Evolutionary conservation across 1,140 invertebrate genomes (phyloP), one percentile per base, ranked within the genome.

Genomic region (Lordiphosa stackelbergi): DNA sequence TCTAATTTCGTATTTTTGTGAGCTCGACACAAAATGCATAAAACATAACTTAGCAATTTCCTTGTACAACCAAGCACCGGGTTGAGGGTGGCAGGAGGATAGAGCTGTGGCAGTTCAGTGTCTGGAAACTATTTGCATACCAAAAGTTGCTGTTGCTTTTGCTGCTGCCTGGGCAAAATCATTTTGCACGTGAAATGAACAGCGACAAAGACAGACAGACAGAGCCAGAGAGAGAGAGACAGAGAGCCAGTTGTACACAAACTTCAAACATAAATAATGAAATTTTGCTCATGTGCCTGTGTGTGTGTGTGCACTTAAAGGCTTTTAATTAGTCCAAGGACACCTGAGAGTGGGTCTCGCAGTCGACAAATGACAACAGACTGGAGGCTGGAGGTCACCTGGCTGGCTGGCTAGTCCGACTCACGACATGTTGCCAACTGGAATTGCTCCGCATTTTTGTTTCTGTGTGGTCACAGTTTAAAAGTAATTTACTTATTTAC

Each of bases 31-130:
- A 61, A 73, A 69, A 69, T 74, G 58, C 61, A 66, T 63, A 59
- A 57, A 72, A 53, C 74, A 79, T 79, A 79, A 79, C 79, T 70
- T 73, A 74, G 74, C 74, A 79, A 79, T 79, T 79, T 79, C 70
- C 73, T 53, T 63, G 63, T 35, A 41, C 49, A 52, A 11, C 19
- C 35, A 43, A 35, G 7, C 31, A 12, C 5, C 16, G 31, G 37
- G 36, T 56, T 28, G 48, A 34, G 41, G 35, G 35, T 11, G 12
- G 4, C 2, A 8, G 6, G 12, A 16, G 36, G 34, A 16, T 0
- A 6, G 16, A 12, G 36, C 36, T 61, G 42, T 40, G 47, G 24
- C 61, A 57, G 22, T 24, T 24, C 22, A 64, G 51, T 1, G 12
- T 51, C 63, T 52, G 58, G n/a, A 45, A 71, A 79, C 74, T 74